Conservation (phyloP, 2,113 vertebrate species). For the Indri indri region DNA sequence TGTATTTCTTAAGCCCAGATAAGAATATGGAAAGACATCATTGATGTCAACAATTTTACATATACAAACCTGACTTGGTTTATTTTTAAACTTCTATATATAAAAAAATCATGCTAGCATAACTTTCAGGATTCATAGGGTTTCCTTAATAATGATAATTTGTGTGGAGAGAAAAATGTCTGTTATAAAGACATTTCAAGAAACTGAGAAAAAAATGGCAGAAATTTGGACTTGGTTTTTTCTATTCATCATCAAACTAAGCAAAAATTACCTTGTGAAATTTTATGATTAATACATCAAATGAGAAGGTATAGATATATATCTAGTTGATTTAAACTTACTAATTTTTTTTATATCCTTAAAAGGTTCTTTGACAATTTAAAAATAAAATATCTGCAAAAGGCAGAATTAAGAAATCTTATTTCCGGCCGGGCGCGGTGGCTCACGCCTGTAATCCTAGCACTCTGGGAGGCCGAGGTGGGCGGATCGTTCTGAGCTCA, state of each 20-base stretch:
- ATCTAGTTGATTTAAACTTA: constrained; percentile 49
- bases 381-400: constrained; percentile 66
- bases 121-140: constrained; percentile 87
- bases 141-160: constrained; percentile 81
- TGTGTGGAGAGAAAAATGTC: constrained; percentile 57
- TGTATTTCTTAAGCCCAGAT: constrained; percentile 92
- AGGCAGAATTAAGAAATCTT: constrained; percentile 60
- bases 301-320: constrained; percentile 48
- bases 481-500: too few relatives aligned
- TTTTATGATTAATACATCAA: constrained; percentile 50
- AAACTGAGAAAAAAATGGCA: constrained; percentile 60
- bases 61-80: constrained; percentile 94
- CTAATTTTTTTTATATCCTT: constrained; percentile 19
- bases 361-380: constrained; percentile 46
- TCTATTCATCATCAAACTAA: constrained; percentile 42
- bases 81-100: constrained; percentile 90
- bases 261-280: constrained; percentile 50
- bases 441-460: too few relatives aligned
- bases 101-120: constrained; percentile 87
- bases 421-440: too few relatives aligned
- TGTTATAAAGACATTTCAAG: constrained; percentile 42
- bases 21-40: constrained; percentile 96
- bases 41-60: constrained; percentile 98
- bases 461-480: too few relatives aligned
- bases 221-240: constrained; percentile 52